These are phyloP conservation scores for Tinamus major DNA, from an alignment of 2,797 vertebrate genomes.

Conservation along the genomic window DNA sequence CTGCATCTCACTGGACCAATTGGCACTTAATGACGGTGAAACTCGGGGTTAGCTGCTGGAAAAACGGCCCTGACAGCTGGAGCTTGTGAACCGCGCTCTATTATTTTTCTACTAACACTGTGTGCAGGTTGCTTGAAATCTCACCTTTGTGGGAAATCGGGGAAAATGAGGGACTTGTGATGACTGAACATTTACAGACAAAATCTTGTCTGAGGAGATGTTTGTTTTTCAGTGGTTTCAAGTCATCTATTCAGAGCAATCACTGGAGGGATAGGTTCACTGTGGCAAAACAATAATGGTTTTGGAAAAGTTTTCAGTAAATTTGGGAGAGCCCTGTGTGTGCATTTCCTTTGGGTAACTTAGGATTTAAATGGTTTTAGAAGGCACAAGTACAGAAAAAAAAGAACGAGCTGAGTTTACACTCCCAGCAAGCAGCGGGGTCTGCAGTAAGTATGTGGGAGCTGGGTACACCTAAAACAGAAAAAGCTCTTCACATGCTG, in stretches of 20 bases:
- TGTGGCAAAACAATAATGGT: background rate
- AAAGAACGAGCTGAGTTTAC: background rate
- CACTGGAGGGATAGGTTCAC: background rate
- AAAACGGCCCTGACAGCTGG: background rate
- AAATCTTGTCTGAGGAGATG: background rate
- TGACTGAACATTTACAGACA: background rate
- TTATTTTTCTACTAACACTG: background rate
- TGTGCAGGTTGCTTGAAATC: background rate
- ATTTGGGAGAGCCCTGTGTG: background rate
- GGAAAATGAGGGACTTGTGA: background rate
- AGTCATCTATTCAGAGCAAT: background rate
- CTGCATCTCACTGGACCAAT: background rate
- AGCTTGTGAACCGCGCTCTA: background rate
- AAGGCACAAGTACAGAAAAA: background rate
- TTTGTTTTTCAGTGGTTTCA: background rate
- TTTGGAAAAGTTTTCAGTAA: background rate
- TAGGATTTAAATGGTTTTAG: conserved; percentile 12
- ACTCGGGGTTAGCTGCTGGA: background rate
- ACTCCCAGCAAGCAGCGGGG: background rate
- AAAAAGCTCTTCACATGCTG: background rate
- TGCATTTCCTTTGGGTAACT: conserved; percentile 5
- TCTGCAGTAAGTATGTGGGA: background rate
- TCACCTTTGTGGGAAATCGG: background rate
- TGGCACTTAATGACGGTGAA: background rate
- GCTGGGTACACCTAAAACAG: background rate